Conservation (phyloP, 2,797 vertebrate species). For the Rhodeus uyekii region DNA sequence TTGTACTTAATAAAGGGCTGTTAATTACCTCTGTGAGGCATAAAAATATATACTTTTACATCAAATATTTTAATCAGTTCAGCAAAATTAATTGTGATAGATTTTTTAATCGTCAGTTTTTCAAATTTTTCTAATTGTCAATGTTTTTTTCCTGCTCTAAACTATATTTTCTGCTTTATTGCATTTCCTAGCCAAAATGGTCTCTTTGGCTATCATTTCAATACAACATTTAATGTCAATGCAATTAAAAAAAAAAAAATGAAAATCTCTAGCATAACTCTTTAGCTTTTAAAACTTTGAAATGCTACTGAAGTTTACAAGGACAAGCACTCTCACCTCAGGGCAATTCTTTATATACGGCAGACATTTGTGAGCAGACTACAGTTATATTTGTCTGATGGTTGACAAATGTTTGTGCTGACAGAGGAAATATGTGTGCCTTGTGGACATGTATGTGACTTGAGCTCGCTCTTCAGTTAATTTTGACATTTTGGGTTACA, state of each 20-base stretch:
- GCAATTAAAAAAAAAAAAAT: conserved; percentile 16
- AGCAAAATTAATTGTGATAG: neutral
- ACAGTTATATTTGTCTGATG: conserved; percentile 54
- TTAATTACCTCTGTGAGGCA: neutral
- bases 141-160: neutral
- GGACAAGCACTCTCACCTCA: conserved; percentile 48
- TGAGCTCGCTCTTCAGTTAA: conserved; percentile 11
- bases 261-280: conserved; percentile 36
- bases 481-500: conserved; percentile 24
- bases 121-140: no score
- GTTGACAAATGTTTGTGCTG: conserved; percentile 55
- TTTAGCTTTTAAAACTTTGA: conserved; percentile 38
- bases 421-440: conserved; percentile 53
- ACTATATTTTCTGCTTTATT: neutral
- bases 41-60: neutral
- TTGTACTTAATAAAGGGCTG: neutral
- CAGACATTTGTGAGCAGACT: conserved; percentile 45
- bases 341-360: conserved; percentile 56
- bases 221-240: conserved; percentile 30
- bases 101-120: no score
- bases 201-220: neutral
- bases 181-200: neutral
- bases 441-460: conserved; percentile 51
- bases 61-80: neutral
- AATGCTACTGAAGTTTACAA: conserved; percentile 55